Conservation (phyloP, 2,888 invertebrate species). For the Adelognathus sp. region DNA sequence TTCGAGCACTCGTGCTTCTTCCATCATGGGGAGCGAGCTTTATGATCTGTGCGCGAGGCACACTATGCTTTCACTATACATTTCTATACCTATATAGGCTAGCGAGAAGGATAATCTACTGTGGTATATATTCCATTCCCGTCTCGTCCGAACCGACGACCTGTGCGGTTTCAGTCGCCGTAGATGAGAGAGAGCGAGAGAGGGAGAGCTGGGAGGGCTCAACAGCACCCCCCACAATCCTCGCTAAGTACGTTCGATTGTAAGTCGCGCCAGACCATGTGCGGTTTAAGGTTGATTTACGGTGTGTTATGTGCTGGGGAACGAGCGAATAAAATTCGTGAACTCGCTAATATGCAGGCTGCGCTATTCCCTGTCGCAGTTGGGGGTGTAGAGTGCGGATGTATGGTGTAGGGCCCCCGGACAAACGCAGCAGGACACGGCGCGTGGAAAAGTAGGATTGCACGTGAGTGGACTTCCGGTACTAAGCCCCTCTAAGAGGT, state of each 20-base stretch:
- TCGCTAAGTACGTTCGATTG: constrained; percentile 80
- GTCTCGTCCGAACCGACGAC: constrained; percentile 61
- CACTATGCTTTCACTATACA: not conserved
- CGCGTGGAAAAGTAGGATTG: constrained; percentile 38
- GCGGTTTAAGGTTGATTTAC: constrained; percentile 79
- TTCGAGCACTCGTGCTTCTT: constrained; percentile 47
- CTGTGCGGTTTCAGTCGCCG: constrained; percentile 55
- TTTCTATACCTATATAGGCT: not conserved
- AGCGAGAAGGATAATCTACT: constrained; percentile 52
- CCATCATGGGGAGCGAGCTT: constrained; percentile 35
- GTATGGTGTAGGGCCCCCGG: constrained; percentile 4
- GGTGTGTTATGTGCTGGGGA: constrained; percentile 61
- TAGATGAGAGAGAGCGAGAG: constrained; percentile 24
- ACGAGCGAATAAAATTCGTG: constrained; percentile 45
- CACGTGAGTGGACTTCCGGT: constrained; percentile 76
- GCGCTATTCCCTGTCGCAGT: not conserved
- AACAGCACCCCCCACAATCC: constrained; percentile 35
- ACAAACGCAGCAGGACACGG: constrained; percentile 1
- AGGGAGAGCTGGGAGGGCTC: constrained; percentile 20
- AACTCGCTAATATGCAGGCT: constrained; percentile 46
- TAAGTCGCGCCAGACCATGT: constrained; percentile 72
- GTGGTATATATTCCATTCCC: constrained; percentile 71
- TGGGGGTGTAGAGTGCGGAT: constrained; percentile 20
- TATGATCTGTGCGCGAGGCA: constrained; percentile 45
- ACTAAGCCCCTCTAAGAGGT: constrained; percentile 65